A percentile compares a stretch with the other conserved stretches of the same genome.
phyloP scores from a whole-genome alignment of 1,140 invertebrate genomes.

The Magallana angulata region DNA sequence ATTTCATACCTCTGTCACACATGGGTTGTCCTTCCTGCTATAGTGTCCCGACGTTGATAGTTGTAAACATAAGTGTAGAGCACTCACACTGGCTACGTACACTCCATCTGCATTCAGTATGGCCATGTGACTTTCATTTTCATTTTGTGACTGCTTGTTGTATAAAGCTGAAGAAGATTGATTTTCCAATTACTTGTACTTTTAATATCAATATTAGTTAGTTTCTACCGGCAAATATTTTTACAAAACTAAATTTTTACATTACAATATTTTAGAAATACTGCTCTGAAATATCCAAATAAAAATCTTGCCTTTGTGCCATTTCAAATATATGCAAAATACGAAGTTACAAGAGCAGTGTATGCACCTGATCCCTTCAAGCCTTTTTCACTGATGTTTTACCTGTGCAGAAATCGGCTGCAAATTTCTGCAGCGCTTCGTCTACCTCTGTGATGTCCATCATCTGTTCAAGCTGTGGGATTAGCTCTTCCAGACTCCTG shows the following conservation, averaged over 20 bases:
- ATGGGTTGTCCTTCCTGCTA: conserved; percentile 81
- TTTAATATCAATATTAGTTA: not conserved
- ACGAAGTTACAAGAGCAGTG: too few species aligned
- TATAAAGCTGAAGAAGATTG: conserved; percentile 40
- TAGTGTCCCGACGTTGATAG: conserved; percentile 89
- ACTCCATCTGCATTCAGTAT: conserved; percentile 97
- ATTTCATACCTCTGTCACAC: conserved; percentile 83
- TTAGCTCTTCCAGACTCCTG: conserved; percentile 84
- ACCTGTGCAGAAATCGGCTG: conserved; percentile 94
- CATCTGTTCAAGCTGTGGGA: conserved; percentile 87
- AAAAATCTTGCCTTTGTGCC: not conserved
- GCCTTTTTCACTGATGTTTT: conserved; percentile 9
- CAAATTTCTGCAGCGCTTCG: conserved; percentile 93
- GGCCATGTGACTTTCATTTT: conserved; percentile 48
- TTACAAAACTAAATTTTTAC: not conserved
- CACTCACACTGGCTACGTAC: conserved; percentile 92
- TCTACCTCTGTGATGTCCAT: conserved; percentile 91
- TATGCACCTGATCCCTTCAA: not conserved
- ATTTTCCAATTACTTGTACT: not conserved
- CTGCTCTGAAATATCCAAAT: not conserved
- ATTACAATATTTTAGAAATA: not conserved
- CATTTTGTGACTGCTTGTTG: conserved; percentile 42
- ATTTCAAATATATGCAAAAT: too few species aligned
- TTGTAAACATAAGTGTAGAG: conserved; percentile 90
- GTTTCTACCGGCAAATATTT: not conserved